Conservation (phyloP, 2,797 vertebrate genomes). For the Microhierax caerulescens region DNA sequence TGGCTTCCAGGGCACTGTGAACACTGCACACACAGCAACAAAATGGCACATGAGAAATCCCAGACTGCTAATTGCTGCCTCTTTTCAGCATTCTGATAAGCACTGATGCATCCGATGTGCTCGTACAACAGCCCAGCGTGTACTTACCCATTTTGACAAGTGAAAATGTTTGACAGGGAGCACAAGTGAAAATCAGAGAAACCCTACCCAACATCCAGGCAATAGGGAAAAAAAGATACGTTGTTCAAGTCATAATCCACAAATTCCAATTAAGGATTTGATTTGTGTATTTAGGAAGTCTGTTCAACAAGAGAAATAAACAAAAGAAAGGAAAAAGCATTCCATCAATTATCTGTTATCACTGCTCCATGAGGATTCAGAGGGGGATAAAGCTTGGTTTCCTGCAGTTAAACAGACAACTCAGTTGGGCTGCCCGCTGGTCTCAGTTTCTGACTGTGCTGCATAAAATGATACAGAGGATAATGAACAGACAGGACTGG, state of each 20-base stretch:
- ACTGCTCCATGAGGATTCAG: not conserved
- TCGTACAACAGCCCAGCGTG: not conserved
- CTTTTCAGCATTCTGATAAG: not conserved
- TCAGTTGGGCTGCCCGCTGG: not conserved
- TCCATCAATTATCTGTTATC: not conserved
- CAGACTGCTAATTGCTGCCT: not conserved
- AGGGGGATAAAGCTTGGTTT: not conserved
- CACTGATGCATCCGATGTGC: not conserved
- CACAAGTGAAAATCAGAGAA: not conserved
- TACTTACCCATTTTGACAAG: not conserved
- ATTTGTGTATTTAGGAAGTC: not conserved
- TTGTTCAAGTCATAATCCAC: not conserved
- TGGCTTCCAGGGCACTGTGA: not conserved
- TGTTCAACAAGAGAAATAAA: conserved; percentile 9
- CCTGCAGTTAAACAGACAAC: conserved; percentile 9
- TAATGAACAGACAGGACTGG: not conserved
- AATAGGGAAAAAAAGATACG: not conserved
- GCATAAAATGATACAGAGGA: not conserved
- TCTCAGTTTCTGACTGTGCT: not conserved
- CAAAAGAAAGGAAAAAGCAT: not conserved
- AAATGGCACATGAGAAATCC: not conserved
- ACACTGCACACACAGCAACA: not conserved
- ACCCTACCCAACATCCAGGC: not conserved
- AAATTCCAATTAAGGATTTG: not conserved
- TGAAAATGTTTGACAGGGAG: not conserved